Base-by-base conservation (phyloP, 2,113 vertebrate species). In the Progne subis region DNA sequence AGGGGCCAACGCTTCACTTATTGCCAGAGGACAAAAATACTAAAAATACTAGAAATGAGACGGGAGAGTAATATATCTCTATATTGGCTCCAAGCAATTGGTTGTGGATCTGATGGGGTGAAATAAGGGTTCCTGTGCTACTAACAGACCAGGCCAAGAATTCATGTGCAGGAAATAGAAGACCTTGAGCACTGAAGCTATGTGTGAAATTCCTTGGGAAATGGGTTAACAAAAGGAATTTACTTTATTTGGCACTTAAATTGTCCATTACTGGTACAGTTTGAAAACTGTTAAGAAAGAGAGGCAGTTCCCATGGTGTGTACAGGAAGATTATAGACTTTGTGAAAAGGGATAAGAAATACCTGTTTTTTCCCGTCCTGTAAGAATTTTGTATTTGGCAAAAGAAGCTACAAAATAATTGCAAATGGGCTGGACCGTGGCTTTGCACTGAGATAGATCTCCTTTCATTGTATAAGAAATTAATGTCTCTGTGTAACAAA, bases 331-430 rank as follows among this genome's bases (percentile, higher is more conserved):
- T 11, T 78, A 25, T 1, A 47, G 72, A 60, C 6, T 70, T 74
- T 56, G 10, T 63, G 37, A 71, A 68, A 59, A 13, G 6, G 17
- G 5, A 18, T 70, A 64, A 76, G 23, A 49, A 69, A 55, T 65
- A 19, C 1, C 4, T 4, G n/a, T 25, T 19, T 53, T 44, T 16
- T 9, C 5, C 5, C 3, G 2, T 17, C 2, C 2, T 5, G 2
- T 18, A 47, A 70, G 29, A 49, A 49, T 2, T 82, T 53, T 65
- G 9, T 76, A 39, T 79, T 85, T 65, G 79, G 55, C 20, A 90
- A 47, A 83, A 92, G 16, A 59, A 89, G 26, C 9, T 32, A 65
- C 63, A 88, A 20, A 80, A 72, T 79, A 76, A 65, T 88, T 86
- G 46, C 26, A 70, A 59, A 60, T 68, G 46, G 20, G 32, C 43